Evolutionary conservation across 2,888 invertebrate species (phyloP).

Genomic region (Chymomyza amoena): DNA sequence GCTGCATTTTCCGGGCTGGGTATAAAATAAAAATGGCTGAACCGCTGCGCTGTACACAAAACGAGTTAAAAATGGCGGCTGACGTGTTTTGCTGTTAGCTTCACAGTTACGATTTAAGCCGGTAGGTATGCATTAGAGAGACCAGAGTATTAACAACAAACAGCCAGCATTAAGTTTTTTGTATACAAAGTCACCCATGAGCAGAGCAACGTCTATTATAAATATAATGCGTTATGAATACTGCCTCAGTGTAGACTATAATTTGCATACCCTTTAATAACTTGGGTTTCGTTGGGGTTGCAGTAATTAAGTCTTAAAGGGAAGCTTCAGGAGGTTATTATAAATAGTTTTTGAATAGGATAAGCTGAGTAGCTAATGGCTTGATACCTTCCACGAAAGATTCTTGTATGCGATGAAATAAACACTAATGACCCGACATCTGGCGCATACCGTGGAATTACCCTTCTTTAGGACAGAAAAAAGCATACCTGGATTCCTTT

Average conservation of each 20-base stretch:
- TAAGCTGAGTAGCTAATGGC: too few relatives aligned
- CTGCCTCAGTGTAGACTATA: conserved; percentile 25
- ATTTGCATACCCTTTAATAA: too few relatives aligned
- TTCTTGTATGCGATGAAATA: too few relatives aligned
- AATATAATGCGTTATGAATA: conserved; percentile 68
- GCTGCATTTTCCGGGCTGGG: conserved; percentile 62
- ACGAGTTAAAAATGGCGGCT: conserved; percentile 69
- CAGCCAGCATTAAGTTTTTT: neutral
- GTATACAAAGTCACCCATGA: neutral
- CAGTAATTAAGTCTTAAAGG: too few relatives aligned
- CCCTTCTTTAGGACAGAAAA: too few relatives aligned
- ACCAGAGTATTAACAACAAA: conserved; percentile 29
- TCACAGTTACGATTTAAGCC: conserved; percentile 37
- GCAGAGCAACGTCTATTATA: conserved; percentile 54
- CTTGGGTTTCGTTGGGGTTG: too few relatives aligned
- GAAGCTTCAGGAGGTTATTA: too few relatives aligned
- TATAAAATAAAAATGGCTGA: conserved; percentile 23
- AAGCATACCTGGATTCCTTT: too few relatives aligned
- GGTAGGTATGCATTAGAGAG: conserved; percentile 65
- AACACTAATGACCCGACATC: too few relatives aligned
- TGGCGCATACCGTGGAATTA: too few relatives aligned
- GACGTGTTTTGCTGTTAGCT: neutral
- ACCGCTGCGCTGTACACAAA: conserved; percentile 55
- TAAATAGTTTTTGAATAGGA: too few relatives aligned
- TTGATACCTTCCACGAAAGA: too few relatives aligned